A percentile compares a stretch with the other conserved stretches of the same genome.
phyloP scores from a whole-genome alignment of 2,113 vertebrate species.

The Gobius niger region DNA sequence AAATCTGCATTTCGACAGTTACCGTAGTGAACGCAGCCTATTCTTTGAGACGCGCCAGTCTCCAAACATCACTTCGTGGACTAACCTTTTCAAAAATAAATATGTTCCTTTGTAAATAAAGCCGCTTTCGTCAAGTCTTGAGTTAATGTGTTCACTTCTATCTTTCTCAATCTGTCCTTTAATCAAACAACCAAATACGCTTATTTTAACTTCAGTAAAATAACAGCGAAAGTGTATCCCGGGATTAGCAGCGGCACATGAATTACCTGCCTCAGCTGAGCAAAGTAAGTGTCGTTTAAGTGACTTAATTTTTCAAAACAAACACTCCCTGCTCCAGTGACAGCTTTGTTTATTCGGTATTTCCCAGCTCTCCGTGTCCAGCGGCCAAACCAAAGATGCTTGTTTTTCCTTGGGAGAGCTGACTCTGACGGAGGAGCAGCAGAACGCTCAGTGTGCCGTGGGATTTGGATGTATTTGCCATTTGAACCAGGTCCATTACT shows the following conservation, averaged over 20 bases:
- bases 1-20: no score
- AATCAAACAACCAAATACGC: not conserved
- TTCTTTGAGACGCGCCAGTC: no score
- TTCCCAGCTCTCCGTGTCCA: not conserved
- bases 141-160: slow-evolving; percentile 2
- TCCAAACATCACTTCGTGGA: no score
- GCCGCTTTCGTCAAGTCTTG: not conserved
- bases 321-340: not conserved
- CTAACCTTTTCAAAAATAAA: no score
- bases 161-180: not conserved
- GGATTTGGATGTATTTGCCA: slow-evolving; percentile 32
- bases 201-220: not conserved
- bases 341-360: not conserved
- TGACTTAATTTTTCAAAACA: not conserved
- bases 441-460: not conserved
- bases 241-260: not conserved
- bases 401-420: not conserved
- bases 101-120: not conserved
- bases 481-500: slow-evolving; percentile 35
- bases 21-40: no score
- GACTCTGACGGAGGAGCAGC: not conserved
- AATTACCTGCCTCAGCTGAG: not conserved
- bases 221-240: not conserved
- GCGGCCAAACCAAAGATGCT: not conserved
- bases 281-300: not conserved